Evolutionary conservation across 2,797 vertebrate species (phyloP).

Genomic region (Harpagifer antarcticus): DNA sequence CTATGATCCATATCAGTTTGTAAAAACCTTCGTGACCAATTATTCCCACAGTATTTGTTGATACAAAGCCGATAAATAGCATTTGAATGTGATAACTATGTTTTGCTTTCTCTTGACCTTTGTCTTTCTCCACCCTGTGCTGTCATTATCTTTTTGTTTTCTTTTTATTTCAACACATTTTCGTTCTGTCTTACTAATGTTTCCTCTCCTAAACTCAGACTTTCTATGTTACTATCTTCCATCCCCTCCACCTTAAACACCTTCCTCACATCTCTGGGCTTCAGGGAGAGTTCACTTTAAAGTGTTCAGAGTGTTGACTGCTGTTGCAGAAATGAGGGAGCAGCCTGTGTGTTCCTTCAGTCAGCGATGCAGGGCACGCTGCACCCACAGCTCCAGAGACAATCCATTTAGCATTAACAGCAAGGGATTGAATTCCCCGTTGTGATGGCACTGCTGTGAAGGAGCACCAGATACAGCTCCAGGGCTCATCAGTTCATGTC

Average conservation of each 20-base stretch:
- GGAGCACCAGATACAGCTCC: not conserved
- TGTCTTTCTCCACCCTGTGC: not conserved
- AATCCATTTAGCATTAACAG: constrained; percentile 33
- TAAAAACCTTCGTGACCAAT: not conserved
- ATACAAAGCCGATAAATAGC: not conserved
- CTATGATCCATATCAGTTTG: too few species aligned
- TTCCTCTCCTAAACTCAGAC: not conserved
- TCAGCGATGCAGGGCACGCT: constrained; percentile 12
- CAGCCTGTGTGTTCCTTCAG: constrained; percentile 13
- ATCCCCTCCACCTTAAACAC: not conserved
- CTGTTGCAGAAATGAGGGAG: constrained; percentile 16
- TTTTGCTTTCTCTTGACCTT: constrained; percentile 6
- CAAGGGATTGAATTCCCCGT: constrained; percentile 18
- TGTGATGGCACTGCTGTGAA: constrained; percentile 12
- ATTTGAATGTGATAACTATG: not conserved
- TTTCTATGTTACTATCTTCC: not conserved
- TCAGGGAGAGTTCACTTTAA: constrained; percentile 10
- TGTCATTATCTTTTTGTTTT: not conserved
- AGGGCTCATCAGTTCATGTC: not conserved
- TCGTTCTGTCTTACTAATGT: not conserved
- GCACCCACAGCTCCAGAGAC: constrained; percentile 27
- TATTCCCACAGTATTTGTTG: not conserved
- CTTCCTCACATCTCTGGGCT: not conserved
- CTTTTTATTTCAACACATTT: not conserved
- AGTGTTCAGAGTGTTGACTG: constrained; percentile 23